Conservation (phyloP, 2,113 vertebrate species). For the Albula goreensis region DNA sequence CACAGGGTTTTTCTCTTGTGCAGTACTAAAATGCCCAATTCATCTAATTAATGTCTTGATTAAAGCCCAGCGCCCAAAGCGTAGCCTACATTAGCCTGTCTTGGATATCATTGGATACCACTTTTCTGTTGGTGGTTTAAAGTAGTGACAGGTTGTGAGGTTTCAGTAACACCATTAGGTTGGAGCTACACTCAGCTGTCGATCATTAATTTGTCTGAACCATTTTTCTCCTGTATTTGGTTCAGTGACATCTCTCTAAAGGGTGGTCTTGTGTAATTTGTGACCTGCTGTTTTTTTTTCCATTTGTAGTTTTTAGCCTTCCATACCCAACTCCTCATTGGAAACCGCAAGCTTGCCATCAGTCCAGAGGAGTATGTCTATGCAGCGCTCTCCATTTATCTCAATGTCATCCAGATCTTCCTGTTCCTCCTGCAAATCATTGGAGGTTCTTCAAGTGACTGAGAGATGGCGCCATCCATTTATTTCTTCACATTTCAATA, state of each 20-base stretch:
- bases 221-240: too few relatives aligned
- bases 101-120: too few relatives aligned
- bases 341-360: slow-evolving; percentile 84
- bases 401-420: slow-evolving; percentile 90
- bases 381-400: slow-evolving; percentile 88
- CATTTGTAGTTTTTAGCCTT: slow-evolving; percentile 85
- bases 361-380: slow-evolving; percentile 92
- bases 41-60: too few relatives aligned
- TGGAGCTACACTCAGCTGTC: too few relatives aligned
- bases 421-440: slow-evolving; percentile 84
- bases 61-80: too few relatives aligned
- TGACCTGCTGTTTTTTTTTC: not conserved
- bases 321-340: slow-evolving; percentile 91
- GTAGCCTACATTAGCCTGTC: too few relatives aligned
- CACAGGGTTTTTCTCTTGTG: too few relatives aligned
- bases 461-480: not conserved
- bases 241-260: not conserved
- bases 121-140: too few relatives aligned
- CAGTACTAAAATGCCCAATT: too few relatives aligned
- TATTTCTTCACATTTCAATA: not conserved
- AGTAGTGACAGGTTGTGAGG: too few relatives aligned
- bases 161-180: too few relatives aligned
- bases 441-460: slow-evolving; percentile 61
- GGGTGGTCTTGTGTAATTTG: not conserved
- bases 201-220: too few relatives aligned